These are phyloP conservation scores for Carposina sasakii DNA, from an alignment of 1,140 invertebrate genomes.

Conservation along the genomic window DNA sequence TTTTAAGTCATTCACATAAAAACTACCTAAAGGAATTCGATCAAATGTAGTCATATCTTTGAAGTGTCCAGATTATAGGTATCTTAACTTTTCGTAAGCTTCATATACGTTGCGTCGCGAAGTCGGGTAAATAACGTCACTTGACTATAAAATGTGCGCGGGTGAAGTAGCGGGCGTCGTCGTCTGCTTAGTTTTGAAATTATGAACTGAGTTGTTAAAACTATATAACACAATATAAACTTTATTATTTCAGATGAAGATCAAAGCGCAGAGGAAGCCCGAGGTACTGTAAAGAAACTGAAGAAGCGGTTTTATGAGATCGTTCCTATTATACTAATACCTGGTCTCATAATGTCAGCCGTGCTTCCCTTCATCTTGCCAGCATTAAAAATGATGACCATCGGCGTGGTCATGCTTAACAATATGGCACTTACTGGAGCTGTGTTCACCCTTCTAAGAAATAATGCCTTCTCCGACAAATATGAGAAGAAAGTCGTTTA, in stretches of 20 bases:
- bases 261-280: constrained; percentile 30
- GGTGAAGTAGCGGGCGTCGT: no score
- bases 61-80: no score
- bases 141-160: no score
- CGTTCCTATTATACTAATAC: constrained; percentile 53
- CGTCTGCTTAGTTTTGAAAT: no score
- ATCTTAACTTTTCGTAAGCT: no score
- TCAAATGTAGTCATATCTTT: no score
- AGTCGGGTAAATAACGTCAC: no score
- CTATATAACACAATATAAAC: no score
- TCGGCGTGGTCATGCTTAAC: constrained; percentile 58
- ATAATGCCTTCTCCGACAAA: constrained; percentile 64
- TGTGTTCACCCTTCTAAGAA: constrained; percentile 62
- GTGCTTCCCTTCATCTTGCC: constrained; percentile 67
- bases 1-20: no score
- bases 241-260: constrained; percentile 37
- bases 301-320: constrained; percentile 54
- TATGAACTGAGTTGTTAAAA: no score
- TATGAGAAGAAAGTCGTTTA: constrained; percentile 64
- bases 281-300: constrained; percentile 54
- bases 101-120: no score
- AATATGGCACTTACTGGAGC: constrained; percentile 66
- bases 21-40: no score
- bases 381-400: constrained; percentile 61
- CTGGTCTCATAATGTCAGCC: constrained; percentile 66